Base-by-base conservation (phyloP, 1,140 invertebrate species). In the Temnothorax curvispinosus region DNA sequence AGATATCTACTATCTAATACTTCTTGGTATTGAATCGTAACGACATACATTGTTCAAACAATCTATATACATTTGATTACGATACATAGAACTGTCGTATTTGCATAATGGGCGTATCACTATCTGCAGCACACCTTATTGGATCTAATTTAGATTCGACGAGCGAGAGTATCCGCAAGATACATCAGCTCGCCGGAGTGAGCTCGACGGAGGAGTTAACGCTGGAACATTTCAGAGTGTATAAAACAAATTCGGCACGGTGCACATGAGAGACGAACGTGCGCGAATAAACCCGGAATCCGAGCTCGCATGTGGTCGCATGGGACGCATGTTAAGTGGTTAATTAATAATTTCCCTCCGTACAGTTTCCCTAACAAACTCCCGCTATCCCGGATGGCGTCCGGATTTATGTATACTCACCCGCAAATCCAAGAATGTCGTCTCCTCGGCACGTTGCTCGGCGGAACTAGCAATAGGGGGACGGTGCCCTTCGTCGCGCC, bases 361-460 rank as follows among this genome's bases (percentile, higher is more conserved):
- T 11, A 15, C 13, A 47, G 11, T 44, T 78, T 67, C 35, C 50
- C 4, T 38, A 58, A 44, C 9, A 21, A 76, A 38, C 32, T 62
- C 15, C 15, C 54, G 21, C 54, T 13, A 21, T 21, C 69, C 74
- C 35, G 27, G 41, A 32, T 44, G 21, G 21, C 21, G 27, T 18
- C 32, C 8, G 11, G 52, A 71, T 75, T 44, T 52, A 38, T 18
- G 54, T 84, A 95, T 84, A 95, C 95, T 94, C 93, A 95, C 95
- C 95, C 87, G 81, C 95, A 95, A 85, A 95, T 95, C 95, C 95
- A 95, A 35, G 95, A 95, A 91, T 95, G 95, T 77, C 95, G 91
- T 85, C 95, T 94, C 77, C 94, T 94, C 27, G 95, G 94, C 88
- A 94, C 93, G 86, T 88, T 94, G 88, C 91, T 94, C n/a, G 93